These are phyloP conservation scores for Aulostomus chinensis DNA, from an alignment of 2,797 vertebrate species.

Conservation along the genomic window DNA sequence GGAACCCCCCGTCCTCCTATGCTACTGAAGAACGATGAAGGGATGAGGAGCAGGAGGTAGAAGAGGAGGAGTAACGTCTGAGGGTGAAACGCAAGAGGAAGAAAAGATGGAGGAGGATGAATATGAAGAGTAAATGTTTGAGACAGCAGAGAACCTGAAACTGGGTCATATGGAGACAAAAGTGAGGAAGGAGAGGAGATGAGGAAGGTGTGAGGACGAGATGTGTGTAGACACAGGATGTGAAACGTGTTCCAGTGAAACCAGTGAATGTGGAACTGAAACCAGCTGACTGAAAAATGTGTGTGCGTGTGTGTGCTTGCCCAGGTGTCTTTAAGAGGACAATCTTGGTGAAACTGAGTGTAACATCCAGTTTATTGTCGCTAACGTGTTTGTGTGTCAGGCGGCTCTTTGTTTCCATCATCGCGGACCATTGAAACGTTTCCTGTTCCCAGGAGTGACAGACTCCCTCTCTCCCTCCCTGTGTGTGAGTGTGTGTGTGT, in stretches of 20 bases:
- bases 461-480: background rate
- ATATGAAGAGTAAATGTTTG: background rate
- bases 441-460: constrained; percentile 44
- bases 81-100: background rate
- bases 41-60: no score
- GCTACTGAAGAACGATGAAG: no score
- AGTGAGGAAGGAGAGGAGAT: background rate
- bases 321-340: no score
- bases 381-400: constrained; percentile 9
- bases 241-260: no score
- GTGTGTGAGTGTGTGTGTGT: constrained; percentile 7
- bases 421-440: constrained; percentile 16
- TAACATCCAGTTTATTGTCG: background rate
- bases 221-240: no score
- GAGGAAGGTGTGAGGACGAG: background rate
- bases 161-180: constrained; percentile 25
- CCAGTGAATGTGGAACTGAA: no score
- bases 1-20: no score
- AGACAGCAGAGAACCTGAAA: constrained; percentile 36
- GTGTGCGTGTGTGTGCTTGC: background rate
- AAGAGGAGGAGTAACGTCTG: accelerated
- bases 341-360: background rate
- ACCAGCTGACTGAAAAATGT: no score
- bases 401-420: constrained; percentile 19
- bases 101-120: background rate